Conservation (phyloP, 2,113 vertebrate genomes). For the Amia ocellicauda region DNA sequence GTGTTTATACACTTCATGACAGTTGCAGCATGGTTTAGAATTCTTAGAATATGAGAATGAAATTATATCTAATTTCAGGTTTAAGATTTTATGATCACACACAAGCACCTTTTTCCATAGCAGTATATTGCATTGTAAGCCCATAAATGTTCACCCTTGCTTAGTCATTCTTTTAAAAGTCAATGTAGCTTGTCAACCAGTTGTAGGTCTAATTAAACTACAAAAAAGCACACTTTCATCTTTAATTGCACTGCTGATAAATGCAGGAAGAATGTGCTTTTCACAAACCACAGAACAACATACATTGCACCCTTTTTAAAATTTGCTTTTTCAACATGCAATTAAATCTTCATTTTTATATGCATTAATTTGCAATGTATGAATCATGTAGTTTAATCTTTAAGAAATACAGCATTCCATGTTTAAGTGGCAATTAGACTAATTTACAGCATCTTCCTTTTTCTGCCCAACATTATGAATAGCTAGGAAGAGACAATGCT, state of each 20-base stretch:
- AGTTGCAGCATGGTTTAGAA: too few species aligned
- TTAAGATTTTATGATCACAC: too few species aligned
- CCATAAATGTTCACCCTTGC: too few species aligned
- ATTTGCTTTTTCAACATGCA: background rate
- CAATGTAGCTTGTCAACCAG: background rate
- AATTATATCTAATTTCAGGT: too few species aligned
- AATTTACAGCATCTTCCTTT: background rate
- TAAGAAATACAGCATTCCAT: background rate
- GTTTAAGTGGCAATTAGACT: background rate
- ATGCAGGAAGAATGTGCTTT: too few species aligned
- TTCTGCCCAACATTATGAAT: background rate
- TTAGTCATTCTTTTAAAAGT: background rate
- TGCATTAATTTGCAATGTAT: background rate
- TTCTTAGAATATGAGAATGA: too few species aligned
- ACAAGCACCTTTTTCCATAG: too few species aligned
- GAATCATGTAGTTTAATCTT: background rate
- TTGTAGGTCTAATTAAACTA: background rate
- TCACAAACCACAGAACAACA: background rate
- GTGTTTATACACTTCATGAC: too few species aligned
- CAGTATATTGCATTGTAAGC: too few species aligned
- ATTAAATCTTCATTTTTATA: background rate
- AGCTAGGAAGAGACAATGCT: background rate
- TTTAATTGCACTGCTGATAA: background rate
- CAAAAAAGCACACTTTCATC: background rate
- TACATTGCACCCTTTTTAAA: background rate